These are phyloP conservation scores for Ceratitis capitata DNA, from an alignment of 1,140 invertebrate species.

Conservation along the genomic window DNA sequence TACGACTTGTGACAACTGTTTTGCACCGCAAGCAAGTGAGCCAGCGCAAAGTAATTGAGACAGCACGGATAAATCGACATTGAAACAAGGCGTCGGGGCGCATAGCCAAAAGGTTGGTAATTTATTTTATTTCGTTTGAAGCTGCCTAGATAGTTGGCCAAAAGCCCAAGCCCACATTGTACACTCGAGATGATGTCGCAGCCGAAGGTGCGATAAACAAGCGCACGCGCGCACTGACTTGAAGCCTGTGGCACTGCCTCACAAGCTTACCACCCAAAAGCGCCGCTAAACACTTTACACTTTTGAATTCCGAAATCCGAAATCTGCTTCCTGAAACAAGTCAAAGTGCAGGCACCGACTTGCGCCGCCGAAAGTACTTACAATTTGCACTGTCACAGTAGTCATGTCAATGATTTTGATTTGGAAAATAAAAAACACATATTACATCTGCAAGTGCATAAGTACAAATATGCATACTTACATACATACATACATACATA, in stretches of 20 bases:
- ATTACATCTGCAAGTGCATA: background rate
- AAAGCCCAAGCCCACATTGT: background rate
- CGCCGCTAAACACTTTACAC: background rate
- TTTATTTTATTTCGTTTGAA: constrained; percentile 18
- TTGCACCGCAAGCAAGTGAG: background rate
- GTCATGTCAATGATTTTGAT: background rate
- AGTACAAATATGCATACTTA: background rate
- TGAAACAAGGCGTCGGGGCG: background rate
- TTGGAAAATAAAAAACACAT: too few relatives aligned
- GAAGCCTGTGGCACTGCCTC: background rate
- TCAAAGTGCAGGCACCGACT: background rate
- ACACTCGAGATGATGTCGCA: background rate
- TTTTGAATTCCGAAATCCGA: too few relatives aligned
- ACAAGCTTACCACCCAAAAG: background rate
- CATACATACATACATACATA: background rate
- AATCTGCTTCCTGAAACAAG: background rate
- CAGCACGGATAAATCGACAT: background rate
- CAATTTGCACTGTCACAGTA: background rate
- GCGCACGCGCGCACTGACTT: background rate
- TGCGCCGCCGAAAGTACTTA: background rate
- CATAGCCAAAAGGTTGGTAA: background rate
- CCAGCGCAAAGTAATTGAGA: constrained; percentile 20
- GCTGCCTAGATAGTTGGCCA: background rate
- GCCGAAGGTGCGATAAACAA: background rate
- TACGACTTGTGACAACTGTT: constrained; percentile 4